Percentiles rank a stretch among this genome's conserved stretches.
These are phyloP conservation scores for Meiosimyza platycephala DNA, from an alignment of 2,888 invertebrate species.

Conservation along the genomic window DNA sequence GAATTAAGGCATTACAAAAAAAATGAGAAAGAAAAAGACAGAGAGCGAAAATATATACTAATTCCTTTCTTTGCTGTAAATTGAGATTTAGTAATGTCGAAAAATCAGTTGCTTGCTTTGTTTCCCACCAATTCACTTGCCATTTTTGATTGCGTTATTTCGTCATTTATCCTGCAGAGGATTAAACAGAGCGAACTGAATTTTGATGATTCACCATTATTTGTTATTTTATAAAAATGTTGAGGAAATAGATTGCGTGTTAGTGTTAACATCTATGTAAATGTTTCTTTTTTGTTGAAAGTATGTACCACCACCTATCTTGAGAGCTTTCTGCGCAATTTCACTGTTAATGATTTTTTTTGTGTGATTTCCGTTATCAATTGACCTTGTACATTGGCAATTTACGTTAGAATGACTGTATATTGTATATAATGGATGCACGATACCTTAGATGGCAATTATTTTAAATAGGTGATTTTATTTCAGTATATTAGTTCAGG, in stretches of 20 bases:
- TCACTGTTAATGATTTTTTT: too few species aligned
- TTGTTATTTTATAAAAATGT: background rate
- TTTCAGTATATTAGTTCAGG: too few species aligned
- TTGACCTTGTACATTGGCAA: too few species aligned
- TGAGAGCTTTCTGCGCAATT: too few species aligned
- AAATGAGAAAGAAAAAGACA: too few species aligned
- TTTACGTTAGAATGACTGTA: too few species aligned
- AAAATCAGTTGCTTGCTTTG: conserved; percentile 2
- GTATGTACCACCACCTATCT: background rate
- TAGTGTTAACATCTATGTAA: background rate
- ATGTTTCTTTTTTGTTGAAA: background rate
- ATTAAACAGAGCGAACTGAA: background rate
- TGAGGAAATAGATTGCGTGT: background rate
- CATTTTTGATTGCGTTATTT: background rate
- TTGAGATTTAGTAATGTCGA: background rate
- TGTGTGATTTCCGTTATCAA: too few species aligned
- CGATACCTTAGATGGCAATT: too few species aligned
- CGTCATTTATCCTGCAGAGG: background rate
- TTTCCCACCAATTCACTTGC: background rate
- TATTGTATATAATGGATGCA: too few species aligned
- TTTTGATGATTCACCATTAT: conserved; percentile 16
- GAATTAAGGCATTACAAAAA: background rate
- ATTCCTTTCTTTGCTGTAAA: background rate
- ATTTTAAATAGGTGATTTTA: too few species aligned
- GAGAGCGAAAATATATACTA: background rate